A percentile compares a stretch with the other conserved stretches of the same genome.
phyloP scores from a whole-genome alignment of 2,888 invertebrate genomes.

The Agriopis leucophaearia region DNA sequence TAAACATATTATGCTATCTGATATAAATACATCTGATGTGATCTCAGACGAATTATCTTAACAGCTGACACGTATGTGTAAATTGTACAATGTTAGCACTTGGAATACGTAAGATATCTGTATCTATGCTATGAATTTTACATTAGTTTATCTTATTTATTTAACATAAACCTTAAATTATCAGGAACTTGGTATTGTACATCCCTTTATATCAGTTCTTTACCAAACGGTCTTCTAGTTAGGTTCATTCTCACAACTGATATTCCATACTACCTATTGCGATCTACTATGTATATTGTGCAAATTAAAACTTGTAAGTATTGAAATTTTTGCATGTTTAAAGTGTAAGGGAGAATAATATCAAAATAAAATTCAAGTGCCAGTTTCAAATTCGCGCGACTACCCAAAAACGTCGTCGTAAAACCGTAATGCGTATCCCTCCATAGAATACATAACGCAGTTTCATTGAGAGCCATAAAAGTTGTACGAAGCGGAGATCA shows the following conservation, averaged over 20 bases:
- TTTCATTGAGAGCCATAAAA: conserved; percentile 68
- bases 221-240: not conserved
- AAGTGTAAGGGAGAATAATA: not conserved
- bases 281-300: not conserved
- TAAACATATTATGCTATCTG: conserved; percentile 3
- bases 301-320: too few relatives aligned
- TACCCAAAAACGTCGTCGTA: conserved; percentile 24
- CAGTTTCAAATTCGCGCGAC: conserved; percentile 9
- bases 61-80: conserved; percentile 6
- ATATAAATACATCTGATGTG: conserved; percentile 4
- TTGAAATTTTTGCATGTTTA: too few relatives aligned
- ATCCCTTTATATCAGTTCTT: conserved; percentile 3
- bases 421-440: conserved; percentile 31
- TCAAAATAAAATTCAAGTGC: not conserved
- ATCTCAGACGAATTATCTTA: conserved; percentile 17
- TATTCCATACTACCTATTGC: not conserved
- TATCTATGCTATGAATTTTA: not conserved
- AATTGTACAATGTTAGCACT: conserved; percentile 2
- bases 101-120: not conserved
- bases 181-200: conserved; percentile 1
- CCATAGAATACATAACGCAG: conserved; percentile 48
- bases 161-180: not conserved
- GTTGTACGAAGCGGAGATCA: conserved; percentile 68
- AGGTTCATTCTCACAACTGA: not conserved
- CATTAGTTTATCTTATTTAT: not conserved